Base-by-base conservation (phyloP, 2,797 vertebrate genomes). In the Sphenodon punctatus region DNA sequence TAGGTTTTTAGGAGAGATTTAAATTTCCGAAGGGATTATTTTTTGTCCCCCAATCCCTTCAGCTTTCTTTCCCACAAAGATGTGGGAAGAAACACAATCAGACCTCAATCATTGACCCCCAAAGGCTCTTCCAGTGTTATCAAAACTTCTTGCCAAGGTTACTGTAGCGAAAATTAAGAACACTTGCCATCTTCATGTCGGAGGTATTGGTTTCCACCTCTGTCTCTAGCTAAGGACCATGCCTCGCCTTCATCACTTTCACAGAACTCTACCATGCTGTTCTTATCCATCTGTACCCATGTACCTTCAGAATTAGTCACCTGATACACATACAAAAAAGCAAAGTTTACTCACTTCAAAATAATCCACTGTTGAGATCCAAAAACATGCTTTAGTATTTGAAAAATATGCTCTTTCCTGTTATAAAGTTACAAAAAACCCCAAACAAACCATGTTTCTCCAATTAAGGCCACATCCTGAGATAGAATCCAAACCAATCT, bases 191-290 rank as follows among this genome's bases (percentile, higher is more conserved):
- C 98, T 84, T 99, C 98, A 1, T 99, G 98, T 55, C 97, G 97
- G 56, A 99, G 97, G 93, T 99, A 99, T 93, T 99, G 98, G 95
- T 97, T 99, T 88, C 97, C 98, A 75, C 98, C 98, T 90, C 97
- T 96, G 96, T 99, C 98, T 96, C 98, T 97, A 94, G 99, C 97
- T 96, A 99, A 94, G 1, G 99, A 99, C 99, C 99, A 99, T 8
- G 98, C 99, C 91, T 99, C 99, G 59, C 99, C 99, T 94, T 99
- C 99, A 88, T 99, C 98, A 73, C 97, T 99, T 95, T 99, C 99
- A 96, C 99, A 99, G 96, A 99, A 99, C 90, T 99, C 99, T 95
- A 99, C 98, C 91, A 99, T 98, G 94, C 98, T 99, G 97, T 98
- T 99, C 96, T 99, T 99, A 97, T 99, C 98, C 97, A 99, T 97